Percentiles rank a stretch among this genome's conserved stretches.
Conservation (phyloP, 2,113 vertebrate genomes). For the Isichthys henryi region DNA sequence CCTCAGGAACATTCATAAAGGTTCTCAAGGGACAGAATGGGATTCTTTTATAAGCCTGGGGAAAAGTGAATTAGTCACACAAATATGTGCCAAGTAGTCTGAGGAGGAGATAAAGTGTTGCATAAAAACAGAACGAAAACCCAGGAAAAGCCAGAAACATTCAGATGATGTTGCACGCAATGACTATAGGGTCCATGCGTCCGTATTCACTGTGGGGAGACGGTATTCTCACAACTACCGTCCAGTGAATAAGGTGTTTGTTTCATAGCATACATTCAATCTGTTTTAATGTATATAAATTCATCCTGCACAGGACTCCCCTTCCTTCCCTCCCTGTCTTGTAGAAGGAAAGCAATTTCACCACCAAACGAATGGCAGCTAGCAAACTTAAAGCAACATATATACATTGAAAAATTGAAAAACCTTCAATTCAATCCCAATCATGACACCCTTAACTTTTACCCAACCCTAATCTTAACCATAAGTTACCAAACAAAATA, state of each 20-base stretch:
- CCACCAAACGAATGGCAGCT: neutral
- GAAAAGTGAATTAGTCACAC: constrained; percentile 27
- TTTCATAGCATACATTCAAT: too few relatives aligned
- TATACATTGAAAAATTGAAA: neutral
- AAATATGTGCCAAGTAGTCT: constrained; percentile 31
- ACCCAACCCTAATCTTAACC: too few relatives aligned
- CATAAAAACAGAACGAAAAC: neutral
- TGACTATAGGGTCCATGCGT: neutral
- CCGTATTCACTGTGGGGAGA: neutral
- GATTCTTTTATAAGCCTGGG: constrained; percentile 5
- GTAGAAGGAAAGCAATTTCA: neutral
- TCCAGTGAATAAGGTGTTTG: neutral
- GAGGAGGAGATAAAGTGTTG: constrained; percentile 13
- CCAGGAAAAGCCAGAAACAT: constrained; percentile 2
- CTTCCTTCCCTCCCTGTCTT: neutral
- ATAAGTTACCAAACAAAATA: too few relatives aligned
- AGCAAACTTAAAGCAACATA: neutral
- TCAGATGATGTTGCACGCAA: neutral
- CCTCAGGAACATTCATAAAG: neutral
- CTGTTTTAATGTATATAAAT: neutral
- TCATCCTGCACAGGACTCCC: neutral
- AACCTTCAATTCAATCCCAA: too few relatives aligned
- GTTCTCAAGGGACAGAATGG: neutral
- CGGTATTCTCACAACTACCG: neutral
- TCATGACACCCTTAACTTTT: too few relatives aligned